Evolutionary conservation across 2,888 invertebrate species (phyloP).

Genomic region (Gastrophysa polygoni): DNA sequence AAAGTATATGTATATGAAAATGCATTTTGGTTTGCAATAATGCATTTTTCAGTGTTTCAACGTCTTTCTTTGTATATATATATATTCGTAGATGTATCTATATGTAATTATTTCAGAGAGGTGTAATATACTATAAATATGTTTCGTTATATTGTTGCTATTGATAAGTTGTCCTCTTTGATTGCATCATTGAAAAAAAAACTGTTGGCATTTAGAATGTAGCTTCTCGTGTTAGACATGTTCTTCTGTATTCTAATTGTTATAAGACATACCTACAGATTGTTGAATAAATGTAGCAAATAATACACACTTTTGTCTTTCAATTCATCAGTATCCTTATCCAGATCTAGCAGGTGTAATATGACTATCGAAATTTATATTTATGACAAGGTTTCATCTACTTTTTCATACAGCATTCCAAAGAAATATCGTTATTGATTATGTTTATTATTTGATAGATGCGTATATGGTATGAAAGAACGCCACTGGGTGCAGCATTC

Average conservation of each 20-base stretch:
- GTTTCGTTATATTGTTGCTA: constrained; percentile 35
- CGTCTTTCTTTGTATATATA: constrained; percentile 37
- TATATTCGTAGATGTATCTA: constrained; percentile 29
- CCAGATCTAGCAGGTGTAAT: no score
- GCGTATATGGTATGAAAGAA: no score
- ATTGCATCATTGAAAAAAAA: constrained; percentile 28
- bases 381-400: no score
- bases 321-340: no score
- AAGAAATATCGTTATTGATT: no score
- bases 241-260: constrained; percentile 58
- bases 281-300: constrained; percentile 60
- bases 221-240: constrained; percentile 58
- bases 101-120: constrained; percentile 35
- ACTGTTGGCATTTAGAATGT: constrained; percentile 49
- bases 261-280: constrained; percentile 54
- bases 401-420: no score
- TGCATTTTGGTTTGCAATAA: constrained; percentile 30
- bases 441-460: no score
- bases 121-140: constrained; percentile 41
- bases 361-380: no score
- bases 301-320: constrained; percentile 49
- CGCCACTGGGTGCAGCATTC: constrained; percentile 21
- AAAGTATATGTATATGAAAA: constrained; percentile 33
- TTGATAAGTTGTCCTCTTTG: constrained; percentile 24
- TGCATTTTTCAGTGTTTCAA: constrained; percentile 21